Evolutionary conservation across 2,797 vertebrate species (phyloP), one percentile per base, ranked within the genome.

Genomic region (Rhinophrynus dorsalis): DNA sequence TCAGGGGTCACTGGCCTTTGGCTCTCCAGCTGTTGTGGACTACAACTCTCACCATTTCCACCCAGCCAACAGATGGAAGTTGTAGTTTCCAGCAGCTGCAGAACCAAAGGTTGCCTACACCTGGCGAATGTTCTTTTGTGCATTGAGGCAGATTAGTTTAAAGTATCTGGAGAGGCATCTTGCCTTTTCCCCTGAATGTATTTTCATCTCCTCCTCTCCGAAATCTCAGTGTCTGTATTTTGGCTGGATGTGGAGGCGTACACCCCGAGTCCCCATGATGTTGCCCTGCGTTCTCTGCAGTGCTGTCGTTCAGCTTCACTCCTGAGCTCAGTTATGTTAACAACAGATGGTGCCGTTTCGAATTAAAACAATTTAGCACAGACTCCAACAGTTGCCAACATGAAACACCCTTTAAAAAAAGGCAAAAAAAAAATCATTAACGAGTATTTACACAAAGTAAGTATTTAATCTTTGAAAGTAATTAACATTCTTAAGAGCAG

Each of bases 311-410:
- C 42, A 47, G 54, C 23, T 77, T 60, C 18, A 61, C 61, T 68
- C 63, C 54, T 51, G 32, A 13, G 47, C 76, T 62, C 12, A 47
- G 71, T 74, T 74, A 77, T 48, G 75, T 70, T 76, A 67, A 80
- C 77, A 81, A 83, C 80, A 88, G 78, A 82, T 82, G 84, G 85
- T 80, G 63, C 76, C 68, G 74, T 78, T 83, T 77, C 78, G 76
- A 82, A 81, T 81, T 81, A 79, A 84, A 84, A 77, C 77, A 77
- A 75, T 86, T 87, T 83, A 83, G 77, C 79, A 48, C 17, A 55
- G 70, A 73, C 81, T 81, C 84, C 78, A 60, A 85, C 79, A 76
- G 62, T 78, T 84, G 78, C 77, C 79, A 81, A 55, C 51, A 54
- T 81, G 79, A 88, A 86, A 85, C 74, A 75, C 55, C 61, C 62